Evolutionary conservation across 30 jellyfish, hydroid and myxozoan species (phyloP).

Genomic region (Aurelia coerulea): DNA sequence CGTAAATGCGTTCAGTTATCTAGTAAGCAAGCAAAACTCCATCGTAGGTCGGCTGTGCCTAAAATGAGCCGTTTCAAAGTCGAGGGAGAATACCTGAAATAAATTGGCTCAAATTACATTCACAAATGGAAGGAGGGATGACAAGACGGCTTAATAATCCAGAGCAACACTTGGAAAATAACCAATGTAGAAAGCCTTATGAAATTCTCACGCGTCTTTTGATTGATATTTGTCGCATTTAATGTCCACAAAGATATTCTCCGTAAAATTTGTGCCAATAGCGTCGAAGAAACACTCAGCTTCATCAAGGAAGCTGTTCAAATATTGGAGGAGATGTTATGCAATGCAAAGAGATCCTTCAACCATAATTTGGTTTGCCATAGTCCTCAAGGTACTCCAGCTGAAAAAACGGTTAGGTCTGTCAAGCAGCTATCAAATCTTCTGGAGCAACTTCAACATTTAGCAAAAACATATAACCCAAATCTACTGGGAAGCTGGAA

Average conservation of each 20-base stretch:
- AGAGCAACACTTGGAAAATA: neutral
- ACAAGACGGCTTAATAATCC: too few relatives aligned
- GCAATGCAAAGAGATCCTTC: neutral
- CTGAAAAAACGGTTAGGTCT: slow-evolving; percentile 5
- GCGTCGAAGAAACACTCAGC: neutral
- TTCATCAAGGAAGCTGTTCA: neutral
- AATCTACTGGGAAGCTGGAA: neutral
- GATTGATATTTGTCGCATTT: neutral
- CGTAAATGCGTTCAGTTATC: too few relatives aligned
- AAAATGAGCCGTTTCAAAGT: too few relatives aligned
- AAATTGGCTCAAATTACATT: too few relatives aligned
- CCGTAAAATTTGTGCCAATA: neutral
- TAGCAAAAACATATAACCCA: slow-evolving; percentile 3
- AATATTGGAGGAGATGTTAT: neutral
- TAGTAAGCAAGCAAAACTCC: too few relatives aligned
- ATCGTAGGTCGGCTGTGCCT: too few relatives aligned
- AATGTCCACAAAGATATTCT: neutral
- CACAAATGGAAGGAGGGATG: too few relatives aligned
- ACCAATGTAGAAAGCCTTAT: neutral
- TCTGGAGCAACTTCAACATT: neutral
- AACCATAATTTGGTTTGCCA: neutral
- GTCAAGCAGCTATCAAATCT: neutral
- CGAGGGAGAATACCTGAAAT: too few relatives aligned
- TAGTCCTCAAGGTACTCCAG: slow-evolving; percentile 23
- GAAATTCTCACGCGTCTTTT: neutral